Percentiles rank a stretch among this genome's conserved stretches.
These are phyloP conservation scores for Drosophila falleni DNA, from an alignment of 2,888 invertebrate species.

Conservation along the genomic window DNA sequence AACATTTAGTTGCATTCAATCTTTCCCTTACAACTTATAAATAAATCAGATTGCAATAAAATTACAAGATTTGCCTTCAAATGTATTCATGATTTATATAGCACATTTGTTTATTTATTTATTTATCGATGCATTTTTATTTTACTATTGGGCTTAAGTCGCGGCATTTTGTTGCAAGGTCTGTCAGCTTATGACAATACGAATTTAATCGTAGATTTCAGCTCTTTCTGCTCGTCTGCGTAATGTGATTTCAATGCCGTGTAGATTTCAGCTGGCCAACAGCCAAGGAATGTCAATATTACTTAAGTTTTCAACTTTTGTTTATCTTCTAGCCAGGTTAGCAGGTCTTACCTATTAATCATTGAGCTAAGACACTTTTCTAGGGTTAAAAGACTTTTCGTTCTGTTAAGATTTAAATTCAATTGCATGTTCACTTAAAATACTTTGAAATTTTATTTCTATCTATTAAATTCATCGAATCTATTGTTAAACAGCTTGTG, in stretches of 20 bases:
- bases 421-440: not conserved
- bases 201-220: constrained; percentile 45
- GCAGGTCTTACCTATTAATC: constrained; percentile 51
- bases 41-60: constrained; percentile 68
- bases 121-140: constrained; percentile 45
- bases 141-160: not conserved
- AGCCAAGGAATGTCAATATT: constrained; percentile 65
- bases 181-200: constrained; percentile 62
- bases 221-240: constrained; percentile 18
- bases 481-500: not conserved
- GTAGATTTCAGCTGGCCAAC: constrained; percentile 52
- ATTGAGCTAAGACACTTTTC: constrained; percentile 15
- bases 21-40: constrained; percentile 54
- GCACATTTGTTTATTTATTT: constrained; percentile 36
- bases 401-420: not conserved
- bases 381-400: not conserved
- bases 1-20: constrained; percentile 16
- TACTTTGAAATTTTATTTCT: not conserved
- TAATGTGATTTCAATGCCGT: constrained; percentile 71
- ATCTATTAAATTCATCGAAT: not conserved
- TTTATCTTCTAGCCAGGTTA: constrained; percentile 34
- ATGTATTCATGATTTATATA: constrained; percentile 45
- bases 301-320: constrained; percentile 47
- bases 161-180: constrained; percentile 38
- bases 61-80: constrained; percentile 63